A percentile compares a stretch with the other conserved stretches of the same genome.
Conservation (phyloP, 1,140 invertebrate species). For the Lanistes nyassanus region DNA sequence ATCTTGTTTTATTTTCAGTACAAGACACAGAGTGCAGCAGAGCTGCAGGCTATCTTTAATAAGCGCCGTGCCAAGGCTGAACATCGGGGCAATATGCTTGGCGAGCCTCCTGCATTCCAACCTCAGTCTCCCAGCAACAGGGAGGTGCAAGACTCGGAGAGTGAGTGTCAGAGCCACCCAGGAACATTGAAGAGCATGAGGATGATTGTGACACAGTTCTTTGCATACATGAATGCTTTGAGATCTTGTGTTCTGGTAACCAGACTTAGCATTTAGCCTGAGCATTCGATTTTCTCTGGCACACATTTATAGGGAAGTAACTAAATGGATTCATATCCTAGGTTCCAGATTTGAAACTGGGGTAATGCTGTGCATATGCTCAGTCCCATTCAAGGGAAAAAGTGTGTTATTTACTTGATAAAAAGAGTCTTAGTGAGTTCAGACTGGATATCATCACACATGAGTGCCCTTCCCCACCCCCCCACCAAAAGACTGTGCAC, state of each 20-base stretch:
- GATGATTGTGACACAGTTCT: too few relatives aligned
- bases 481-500: too few relatives aligned
- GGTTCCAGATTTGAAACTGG: too few relatives aligned
- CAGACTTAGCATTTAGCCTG: neutral
- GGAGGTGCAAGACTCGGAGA: slow-evolving; percentile 29
- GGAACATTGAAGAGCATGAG: neutral
- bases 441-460: too few relatives aligned
- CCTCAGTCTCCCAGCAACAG: slow-evolving; percentile 20
- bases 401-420: too few relatives aligned
- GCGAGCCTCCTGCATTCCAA: slow-evolving; percentile 19
- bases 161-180: slow-evolving; percentile 20
- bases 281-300: neutral
- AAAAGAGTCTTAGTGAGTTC: too few relatives aligned
- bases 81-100: slow-evolving; percentile 18
- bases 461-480: too few relatives aligned
- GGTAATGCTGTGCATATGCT: too few relatives aligned
- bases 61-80: slow-evolving; percentile 29
- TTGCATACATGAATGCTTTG: neutral
- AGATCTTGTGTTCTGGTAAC: neutral
- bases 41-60: slow-evolving; percentile 37
- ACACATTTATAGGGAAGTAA: too few relatives aligned
- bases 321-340: too few relatives aligned
- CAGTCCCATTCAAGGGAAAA: too few relatives aligned
- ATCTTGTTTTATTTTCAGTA: slow-evolving; percentile 30
- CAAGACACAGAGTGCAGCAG: slow-evolving; percentile 30